Conservation (phyloP, 2,888 invertebrate species). For the Elegia similella region DNA sequence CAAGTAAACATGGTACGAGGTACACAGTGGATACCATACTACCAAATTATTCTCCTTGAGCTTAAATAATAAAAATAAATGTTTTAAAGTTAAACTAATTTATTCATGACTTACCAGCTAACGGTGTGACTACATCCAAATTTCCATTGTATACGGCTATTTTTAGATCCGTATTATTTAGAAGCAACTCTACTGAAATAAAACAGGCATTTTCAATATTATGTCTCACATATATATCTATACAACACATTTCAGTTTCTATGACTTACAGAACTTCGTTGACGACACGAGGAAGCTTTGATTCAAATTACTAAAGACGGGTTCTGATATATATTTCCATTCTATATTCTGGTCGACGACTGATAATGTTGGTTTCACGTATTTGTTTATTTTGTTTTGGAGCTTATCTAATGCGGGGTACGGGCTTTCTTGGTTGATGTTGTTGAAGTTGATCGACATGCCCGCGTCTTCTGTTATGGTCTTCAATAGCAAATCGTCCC, state of each 20-base stretch:
- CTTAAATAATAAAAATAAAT: neutral
- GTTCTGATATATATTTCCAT: constrained; percentile 54
- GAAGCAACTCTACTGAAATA: constrained; percentile 65
- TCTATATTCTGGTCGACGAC: constrained; percentile 54
- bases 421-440: constrained; percentile 53
- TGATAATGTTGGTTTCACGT: constrained; percentile 60
- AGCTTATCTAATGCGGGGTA: constrained; percentile 48
- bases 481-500: constrained; percentile 44
- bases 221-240: no score
- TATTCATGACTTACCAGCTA: constrained; percentile 49
- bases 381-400: constrained; percentile 48
- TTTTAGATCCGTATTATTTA: constrained; percentile 59
- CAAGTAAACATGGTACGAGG: no score
- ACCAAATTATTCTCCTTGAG: no score
- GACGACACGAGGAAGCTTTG: constrained; percentile 57
- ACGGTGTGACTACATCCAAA: constrained; percentile 64
- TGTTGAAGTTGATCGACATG: constrained; percentile 59
- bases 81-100: neutral
- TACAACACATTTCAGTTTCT: neutral
- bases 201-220: neutral
- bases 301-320: constrained; percentile 50
- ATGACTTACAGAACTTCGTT: constrained; percentile 63
- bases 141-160: constrained; percentile 70
- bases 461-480: constrained; percentile 43
- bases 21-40: no score